Evolutionary conservation across 2,113 vertebrate genomes (phyloP), one percentile per base, ranked within the genome.

Genomic region (Neoarius graeffei): DNA sequence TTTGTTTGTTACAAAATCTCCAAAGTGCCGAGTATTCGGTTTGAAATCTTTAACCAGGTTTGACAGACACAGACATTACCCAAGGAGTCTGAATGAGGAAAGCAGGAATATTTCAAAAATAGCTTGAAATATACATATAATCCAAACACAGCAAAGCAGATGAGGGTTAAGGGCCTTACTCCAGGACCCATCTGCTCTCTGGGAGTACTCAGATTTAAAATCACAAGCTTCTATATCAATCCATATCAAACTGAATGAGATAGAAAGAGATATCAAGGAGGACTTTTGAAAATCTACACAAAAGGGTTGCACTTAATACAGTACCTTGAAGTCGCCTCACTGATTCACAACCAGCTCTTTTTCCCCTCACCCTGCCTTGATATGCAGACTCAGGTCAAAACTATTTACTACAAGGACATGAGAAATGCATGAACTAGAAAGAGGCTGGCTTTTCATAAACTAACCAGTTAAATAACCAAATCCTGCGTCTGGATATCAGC

Each of bases 341-440:
- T 52, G 66, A 54, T 66, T 80, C 76, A 81, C 19, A 35, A 19
- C 76, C 27, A 7, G 50, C 19, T 9, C 17, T 23, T 64, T 60
- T 13, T 23, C 20, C 8, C 7, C 17, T 42, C 19, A 35, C 52
- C 19, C 0, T 27, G 17, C 62, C 60, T 42, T 25, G 19, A 42
- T 17, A 25, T 69, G n/a, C 48, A 80, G 62, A 60, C 64, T 81
- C 60, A 42, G 50, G 62, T 48, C 76, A 86, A 66, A 85, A 76
- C 77, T 81, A 48, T 87, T 80, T 87, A 42, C 52, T 87, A 67
- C 62, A 71, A 87, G 77, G 85, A 60, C 66, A 56, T 81, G 77
- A 87, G 27, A 27, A 56, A 81, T 25, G 15, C 30, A 57, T n/a
- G 54, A 69, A 67, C 27, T n/a, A 81, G 27, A 71, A 80, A 56